These are phyloP conservation scores for Pelmatolapia mariae DNA, from an alignment of 2,113 vertebrate genomes.

Conservation along the genomic window DNA sequence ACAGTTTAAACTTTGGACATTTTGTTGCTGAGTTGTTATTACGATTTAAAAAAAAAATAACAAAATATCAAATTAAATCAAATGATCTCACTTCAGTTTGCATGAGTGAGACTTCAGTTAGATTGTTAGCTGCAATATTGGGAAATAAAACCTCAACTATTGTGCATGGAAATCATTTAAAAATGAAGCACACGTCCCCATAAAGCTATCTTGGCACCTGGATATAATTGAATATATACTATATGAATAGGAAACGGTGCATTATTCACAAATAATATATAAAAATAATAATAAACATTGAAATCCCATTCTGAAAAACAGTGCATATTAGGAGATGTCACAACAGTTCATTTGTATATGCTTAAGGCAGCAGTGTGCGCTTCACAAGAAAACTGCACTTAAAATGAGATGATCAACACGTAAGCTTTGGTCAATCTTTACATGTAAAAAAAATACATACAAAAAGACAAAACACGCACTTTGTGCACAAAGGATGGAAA, in stretches of 20 bases:
- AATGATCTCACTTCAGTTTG: neutral
- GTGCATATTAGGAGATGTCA: conserved; percentile 45
- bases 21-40: neutral
- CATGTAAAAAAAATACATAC: neutral
- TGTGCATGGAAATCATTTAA: neutral
- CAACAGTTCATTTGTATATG: neutral
- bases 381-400: conserved; percentile 11
- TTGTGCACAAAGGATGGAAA: neutral
- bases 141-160: neutral
- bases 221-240: conserved; percentile 19
- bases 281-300: conserved; percentile 11
- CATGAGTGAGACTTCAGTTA: neutral
- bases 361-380: conserved; percentile 37
- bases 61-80: neutral
- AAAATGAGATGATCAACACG: conserved; percentile 52
- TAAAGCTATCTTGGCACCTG: conserved; percentile 27
- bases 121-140: neutral
- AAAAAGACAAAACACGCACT: neutral
- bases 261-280: conserved; percentile 43
- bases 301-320: conserved; percentile 37
- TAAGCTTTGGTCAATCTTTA: neutral
- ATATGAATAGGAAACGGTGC: conserved; percentile 23
- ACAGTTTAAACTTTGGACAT: conserved; percentile 7
- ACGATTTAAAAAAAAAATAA: neutral
- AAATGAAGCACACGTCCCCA: neutral